Percentiles rank a stretch among this genome's conserved stretches.
Evolutionary conservation across 2,113 vertebrate genomes (phyloP).

Genomic region (Oreochromis aureus): DNA sequence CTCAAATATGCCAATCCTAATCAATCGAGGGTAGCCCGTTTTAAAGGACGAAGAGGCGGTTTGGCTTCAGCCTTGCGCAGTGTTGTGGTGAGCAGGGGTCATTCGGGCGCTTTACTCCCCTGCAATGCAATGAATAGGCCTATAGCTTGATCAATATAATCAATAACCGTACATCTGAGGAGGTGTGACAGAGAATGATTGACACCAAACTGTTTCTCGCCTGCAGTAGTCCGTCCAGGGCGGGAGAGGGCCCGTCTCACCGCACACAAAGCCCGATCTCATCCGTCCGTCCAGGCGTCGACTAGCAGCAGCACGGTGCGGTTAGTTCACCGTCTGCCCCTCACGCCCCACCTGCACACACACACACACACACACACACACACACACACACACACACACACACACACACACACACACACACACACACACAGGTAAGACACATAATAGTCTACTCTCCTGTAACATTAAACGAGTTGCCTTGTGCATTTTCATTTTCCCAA

Average conservation of each 20-base stretch:
- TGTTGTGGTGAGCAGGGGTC: background rate
- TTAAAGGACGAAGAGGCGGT: background rate
- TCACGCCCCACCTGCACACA: background rate
- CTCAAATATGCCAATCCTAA: conserved; percentile 52
- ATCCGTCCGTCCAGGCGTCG: conserved; percentile 70
- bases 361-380: background rate
- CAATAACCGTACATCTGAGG: conserved; percentile 65
- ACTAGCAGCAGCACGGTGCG: conserved; percentile 78
- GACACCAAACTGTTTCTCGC: conserved; percentile 74
- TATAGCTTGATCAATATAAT: conserved; percentile 65
- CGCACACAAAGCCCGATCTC: conserved; percentile 76
- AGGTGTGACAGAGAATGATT: conserved; percentile 71
- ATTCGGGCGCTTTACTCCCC: conserved; percentile 26
- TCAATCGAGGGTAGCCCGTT: conserved; percentile 13
- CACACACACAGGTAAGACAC: background rate
- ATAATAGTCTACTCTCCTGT: background rate
- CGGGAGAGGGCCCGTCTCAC: conserved; percentile 76
- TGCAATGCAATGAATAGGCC: conserved; percentile 57
- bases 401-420: background rate
- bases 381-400: background rate
- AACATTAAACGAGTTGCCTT: background rate
- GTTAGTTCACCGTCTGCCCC: conserved; percentile 75
- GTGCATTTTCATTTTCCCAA: background rate
- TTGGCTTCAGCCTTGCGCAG: conserved; percentile 8
- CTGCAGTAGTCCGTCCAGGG: conserved; percentile 75